Percentiles rank a stretch among this genome's conserved stretches.
phyloP scores from a whole-genome alignment of 2,888 invertebrate species.

The Polydesmus complanatus region DNA sequence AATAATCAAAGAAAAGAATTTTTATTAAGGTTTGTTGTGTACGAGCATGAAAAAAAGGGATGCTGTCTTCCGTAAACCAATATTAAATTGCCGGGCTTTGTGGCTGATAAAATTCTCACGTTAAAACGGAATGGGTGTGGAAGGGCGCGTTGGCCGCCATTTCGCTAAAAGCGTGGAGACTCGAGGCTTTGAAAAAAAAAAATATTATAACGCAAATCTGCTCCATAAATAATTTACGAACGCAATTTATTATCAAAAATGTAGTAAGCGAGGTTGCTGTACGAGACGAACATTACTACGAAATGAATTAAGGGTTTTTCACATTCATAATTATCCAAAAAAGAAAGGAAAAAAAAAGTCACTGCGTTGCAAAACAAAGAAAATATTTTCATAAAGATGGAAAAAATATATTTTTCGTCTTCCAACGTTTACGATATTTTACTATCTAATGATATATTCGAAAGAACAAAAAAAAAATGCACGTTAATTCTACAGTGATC shows the following conservation, averaged over 20 bases:
- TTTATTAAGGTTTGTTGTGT: slow-evolving; percentile 4
- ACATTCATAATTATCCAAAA: neutral
- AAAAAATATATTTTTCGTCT: too few species aligned
- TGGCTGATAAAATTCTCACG: neutral
- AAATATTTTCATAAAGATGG: neutral
- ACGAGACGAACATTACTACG: neutral
- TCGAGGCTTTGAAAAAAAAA: neutral
- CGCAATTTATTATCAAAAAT: neutral
- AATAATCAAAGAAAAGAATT: slow-evolving; percentile 4
- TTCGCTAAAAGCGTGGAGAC: neutral
- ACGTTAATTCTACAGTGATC: too few species aligned
- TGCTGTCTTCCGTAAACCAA: neutral
- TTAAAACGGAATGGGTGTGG: neutral
- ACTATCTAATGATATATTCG: too few species aligned
- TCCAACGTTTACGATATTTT: too few species aligned
- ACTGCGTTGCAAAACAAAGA: neutral
- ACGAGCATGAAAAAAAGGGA: too few species aligned
- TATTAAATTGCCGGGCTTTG: neutral
- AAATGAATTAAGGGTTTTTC: neutral
- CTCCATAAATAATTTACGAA: neutral
- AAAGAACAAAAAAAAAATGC: too few species aligned
- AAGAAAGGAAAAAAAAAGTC: neutral
- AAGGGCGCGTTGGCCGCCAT: too few species aligned
- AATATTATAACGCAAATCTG: neutral
- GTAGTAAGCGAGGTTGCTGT: neutral